Evolutionary conservation across 2,797 vertebrate species (phyloP), one percentile per base, ranked within the genome.

Genomic region (Mycteria americana): DNA sequence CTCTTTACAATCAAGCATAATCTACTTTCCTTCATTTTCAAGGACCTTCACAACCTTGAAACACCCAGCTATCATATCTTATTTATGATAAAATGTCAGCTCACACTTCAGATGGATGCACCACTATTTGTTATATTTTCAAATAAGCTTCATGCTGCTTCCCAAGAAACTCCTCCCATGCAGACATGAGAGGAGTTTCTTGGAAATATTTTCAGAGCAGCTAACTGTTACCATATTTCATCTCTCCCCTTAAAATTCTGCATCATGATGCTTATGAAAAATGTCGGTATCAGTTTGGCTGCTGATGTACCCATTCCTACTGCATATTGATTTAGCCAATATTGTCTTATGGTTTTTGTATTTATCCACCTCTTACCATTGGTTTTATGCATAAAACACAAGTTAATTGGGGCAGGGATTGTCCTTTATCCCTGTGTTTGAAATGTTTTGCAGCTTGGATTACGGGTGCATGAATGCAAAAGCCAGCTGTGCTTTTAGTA

Each of bases 121-220:
- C 10, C 18, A 46, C 53, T 68, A 33, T 75, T 64, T 85, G 30
- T 70, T 86, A 75, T 28, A 75, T 69, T 94, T 93, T 86, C 54
- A 82, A 85, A 85, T 67, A 86, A 79, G 28, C 43, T 73, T 82
- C 63, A 48, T 73, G 9, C 18, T 86, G 9, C 35, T 13, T 78
- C 62, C 92, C 74, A 39, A 39, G 37, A 39, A 39, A 39, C 37
- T 39, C 37, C 37, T 39, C 37, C 37, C 37, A 39, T 39, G 37
- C 37, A 76, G 43, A 63, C 14, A 65, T 67, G 39, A 84, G 80
- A 96, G 84, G 77, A 92, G 43, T 79, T 92, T 86, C 50, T 82
- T 74, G 69, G 90, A 88, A 94, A 88, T 84, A 81, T 92, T 90
- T 92, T 94, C 73, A 69, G 59, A 84, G 24, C n/a, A 39, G 16